Conservation (phyloP, 2,113 vertebrate species). For the Sturnus vulgaris region DNA sequence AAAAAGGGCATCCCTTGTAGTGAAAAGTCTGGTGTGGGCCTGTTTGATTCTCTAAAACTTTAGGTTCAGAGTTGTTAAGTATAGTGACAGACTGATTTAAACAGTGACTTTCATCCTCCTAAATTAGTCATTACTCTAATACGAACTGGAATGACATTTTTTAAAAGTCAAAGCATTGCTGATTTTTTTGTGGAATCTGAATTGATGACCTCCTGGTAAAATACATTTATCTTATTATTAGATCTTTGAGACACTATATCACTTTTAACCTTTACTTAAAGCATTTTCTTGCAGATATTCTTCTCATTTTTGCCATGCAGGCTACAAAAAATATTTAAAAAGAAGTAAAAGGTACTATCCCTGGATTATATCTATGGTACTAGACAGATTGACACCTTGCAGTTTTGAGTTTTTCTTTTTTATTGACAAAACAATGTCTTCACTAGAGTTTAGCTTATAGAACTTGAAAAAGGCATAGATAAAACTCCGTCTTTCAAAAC, state of each 20-base stretch:
- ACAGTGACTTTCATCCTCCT: not conserved
- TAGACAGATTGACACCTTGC: not conserved
- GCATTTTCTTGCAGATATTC: not conserved
- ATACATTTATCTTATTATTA: slow-evolving; percentile 22
- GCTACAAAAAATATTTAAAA: not conserved
- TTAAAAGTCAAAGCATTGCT: slow-evolving; percentile 33
- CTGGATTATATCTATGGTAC: not conserved
- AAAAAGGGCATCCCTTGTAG: not conserved
- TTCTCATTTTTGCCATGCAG: not conserved
- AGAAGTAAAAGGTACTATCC: not conserved
- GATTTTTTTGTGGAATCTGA: slow-evolving; percentile 16
- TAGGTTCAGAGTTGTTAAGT: not conserved
- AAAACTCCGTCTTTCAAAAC: not conserved
- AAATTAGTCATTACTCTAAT: slow-evolving; percentile 3
- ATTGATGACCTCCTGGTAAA: not conserved
- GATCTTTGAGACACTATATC: not conserved
- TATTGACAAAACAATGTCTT: not conserved
- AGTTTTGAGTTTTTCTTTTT: not conserved
- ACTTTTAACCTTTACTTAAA: slow-evolving; percentile 8
- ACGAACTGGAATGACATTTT: not conserved
- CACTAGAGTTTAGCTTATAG: not conserved
- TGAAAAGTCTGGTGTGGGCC: not conserved
- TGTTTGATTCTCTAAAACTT: not conserved
- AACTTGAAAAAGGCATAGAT: not conserved
- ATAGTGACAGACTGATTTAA: not conserved